Evolutionary conservation across 2,888 invertebrate species (phyloP).

Genomic region (Zygaena filipendulae): DNA sequence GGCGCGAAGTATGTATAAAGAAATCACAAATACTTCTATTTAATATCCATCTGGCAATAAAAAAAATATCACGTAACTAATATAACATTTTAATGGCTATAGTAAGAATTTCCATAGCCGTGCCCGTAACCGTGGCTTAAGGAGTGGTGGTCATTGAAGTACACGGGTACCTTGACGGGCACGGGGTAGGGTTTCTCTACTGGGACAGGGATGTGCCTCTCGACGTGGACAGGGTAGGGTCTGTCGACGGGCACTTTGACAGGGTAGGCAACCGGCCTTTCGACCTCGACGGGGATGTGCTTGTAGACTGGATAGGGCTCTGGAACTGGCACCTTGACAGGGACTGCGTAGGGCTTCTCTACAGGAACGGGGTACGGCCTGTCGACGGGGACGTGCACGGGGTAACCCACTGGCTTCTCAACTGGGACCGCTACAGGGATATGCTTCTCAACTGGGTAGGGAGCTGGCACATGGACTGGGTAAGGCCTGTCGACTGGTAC

Average conservation of each 20-base stretch:
- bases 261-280: constrained; percentile 70
- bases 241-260: constrained; percentile 75
- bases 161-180: constrained; percentile 63
- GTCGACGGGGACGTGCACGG: constrained; percentile 72
- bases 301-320: constrained; percentile 74
- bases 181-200: constrained; percentile 69
- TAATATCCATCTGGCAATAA: too few relatives aligned
- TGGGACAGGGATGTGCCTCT: constrained; percentile 50
- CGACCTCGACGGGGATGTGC: constrained; percentile 71
- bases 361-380: constrained; percentile 69
- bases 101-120: constrained; percentile 30
- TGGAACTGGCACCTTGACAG: constrained; percentile 69
- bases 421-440: constrained; percentile 72
- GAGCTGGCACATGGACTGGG: constrained; percentile 73
- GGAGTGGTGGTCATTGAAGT: constrained; percentile 32
- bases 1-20: constrained; percentile 47
- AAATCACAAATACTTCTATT: too few relatives aligned
- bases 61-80: constrained; percentile 35
- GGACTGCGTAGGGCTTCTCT: constrained; percentile 60
- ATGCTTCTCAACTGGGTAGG: constrained; percentile 71
- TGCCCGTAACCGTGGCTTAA: constrained; percentile 19
- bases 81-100: constrained; percentile 44
- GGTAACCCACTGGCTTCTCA: constrained; percentile 71
- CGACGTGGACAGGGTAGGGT: constrained; percentile 71
- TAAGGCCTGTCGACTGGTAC: constrained; percentile 76